These are phyloP conservation scores for Paramormyrops hopkinsi DNA, from an alignment of 2,797 vertebrate species.

Conservation along the genomic window DNA sequence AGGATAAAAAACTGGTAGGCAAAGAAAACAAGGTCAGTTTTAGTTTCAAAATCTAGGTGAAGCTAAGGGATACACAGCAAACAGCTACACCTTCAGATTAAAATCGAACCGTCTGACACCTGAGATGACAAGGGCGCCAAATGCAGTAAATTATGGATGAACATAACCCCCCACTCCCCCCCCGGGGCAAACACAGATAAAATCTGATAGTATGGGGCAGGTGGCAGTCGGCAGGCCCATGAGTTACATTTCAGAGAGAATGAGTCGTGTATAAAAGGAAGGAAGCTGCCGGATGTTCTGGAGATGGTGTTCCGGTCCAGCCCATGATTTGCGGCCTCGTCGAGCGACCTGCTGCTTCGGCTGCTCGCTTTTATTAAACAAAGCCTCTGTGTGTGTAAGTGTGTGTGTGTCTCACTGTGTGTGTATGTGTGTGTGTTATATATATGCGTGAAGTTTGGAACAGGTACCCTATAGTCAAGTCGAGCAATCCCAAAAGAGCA, in stretches of 20 bases:
- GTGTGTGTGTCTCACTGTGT: neutral
- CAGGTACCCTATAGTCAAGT: neutral
- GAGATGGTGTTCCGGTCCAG: neutral
- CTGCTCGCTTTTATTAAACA: neutral
- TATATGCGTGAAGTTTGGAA: neutral
- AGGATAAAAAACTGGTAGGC: neutral
- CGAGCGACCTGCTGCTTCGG: neutral
- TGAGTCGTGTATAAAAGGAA: neutral
- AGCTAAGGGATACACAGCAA: neutral
- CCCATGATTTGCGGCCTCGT: neutral
- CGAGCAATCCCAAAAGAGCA: neutral
- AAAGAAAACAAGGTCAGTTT: neutral
- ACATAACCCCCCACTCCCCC: neutral
- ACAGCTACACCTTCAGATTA: slow-evolving; percentile 51
- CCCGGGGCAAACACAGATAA: neutral
- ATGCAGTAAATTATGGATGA: neutral
- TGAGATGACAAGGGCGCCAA: slow-evolving; percentile 6
- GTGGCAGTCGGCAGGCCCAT: neutral
- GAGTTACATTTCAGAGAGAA: neutral
- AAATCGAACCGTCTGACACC: slow-evolving; percentile 61
- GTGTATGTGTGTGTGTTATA: neutral
- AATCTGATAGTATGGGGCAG: neutral
- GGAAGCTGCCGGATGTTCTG: neutral
- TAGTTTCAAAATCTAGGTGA: neutral
- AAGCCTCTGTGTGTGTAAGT: neutral